A percentile compares a stretch with the other conserved stretches of the same genome.
Evolutionary conservation across 1,140 invertebrate genomes (phyloP).

Genomic region (Saxidomus purpurata): DNA sequence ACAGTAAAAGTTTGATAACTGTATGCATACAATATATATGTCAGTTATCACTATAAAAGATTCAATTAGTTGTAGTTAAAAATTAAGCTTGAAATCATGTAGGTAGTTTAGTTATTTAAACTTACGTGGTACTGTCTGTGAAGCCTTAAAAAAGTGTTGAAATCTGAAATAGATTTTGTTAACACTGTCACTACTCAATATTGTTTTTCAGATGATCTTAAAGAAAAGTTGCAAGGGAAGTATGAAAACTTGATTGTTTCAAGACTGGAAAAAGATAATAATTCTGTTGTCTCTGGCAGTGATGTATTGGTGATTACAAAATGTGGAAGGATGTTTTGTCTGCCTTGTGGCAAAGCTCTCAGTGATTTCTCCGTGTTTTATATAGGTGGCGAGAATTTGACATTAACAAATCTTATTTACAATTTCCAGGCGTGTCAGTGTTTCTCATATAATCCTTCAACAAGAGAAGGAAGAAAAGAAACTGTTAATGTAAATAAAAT

Average conservation of each 20-base stretch:
- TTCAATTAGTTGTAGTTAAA: no score
- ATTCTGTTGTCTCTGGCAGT: background rate
- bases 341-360: conserved; percentile 75
- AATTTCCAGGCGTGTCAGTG: conserved; percentile 86
- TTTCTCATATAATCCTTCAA: conserved; percentile 85
- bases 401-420: conserved; percentile 88
- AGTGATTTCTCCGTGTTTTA: conserved; percentile 88
- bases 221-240: conserved; percentile 13
- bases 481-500: conserved; percentile 82
- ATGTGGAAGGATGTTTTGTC: conserved; percentile 74
- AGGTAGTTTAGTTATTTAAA: no score
- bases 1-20: background rate
- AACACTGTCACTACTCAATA: no score
- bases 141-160: no score
- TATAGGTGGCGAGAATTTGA: conserved; percentile 87
- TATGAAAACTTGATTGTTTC: conserved; percentile 58
- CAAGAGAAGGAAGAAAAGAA: conserved; percentile 75
- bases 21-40: no score
- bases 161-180: no score
- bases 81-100: no score
- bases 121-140: no score
- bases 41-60: no score
- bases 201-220: conserved; percentile 63
- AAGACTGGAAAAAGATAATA: background rate
- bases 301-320: conserved; percentile 41